A percentile compares a stretch with the other conserved stretches of the same genome.
Conservation (phyloP, 2,113 vertebrate genomes). For the Xyliphius kryptos region DNA sequence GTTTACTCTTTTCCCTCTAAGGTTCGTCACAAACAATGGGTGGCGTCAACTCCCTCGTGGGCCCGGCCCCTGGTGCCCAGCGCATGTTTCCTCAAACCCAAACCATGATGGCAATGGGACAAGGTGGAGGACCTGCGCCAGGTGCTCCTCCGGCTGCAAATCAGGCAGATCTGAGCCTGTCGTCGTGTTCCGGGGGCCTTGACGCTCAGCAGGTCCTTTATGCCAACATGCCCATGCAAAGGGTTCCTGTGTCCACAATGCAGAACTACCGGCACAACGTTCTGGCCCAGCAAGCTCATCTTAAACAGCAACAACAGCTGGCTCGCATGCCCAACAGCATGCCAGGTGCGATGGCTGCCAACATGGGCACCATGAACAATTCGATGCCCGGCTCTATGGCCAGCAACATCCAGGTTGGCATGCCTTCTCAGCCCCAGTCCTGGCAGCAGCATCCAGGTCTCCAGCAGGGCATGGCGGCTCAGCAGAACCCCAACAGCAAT, state of each 20-base stretch:
- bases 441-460: conserved; percentile 70
- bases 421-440: conserved; percentile 69
- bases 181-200: conserved; percentile 73
- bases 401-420: conserved; percentile 48
- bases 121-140: conserved; percentile 61
- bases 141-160: conserved; percentile 59
- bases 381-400: conserved; percentile 40
- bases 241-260: conserved; percentile 62
- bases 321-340: conserved; percentile 67
- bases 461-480: conserved; percentile 71
- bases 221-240: conserved; percentile 75
- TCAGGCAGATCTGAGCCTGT: conserved; percentile 74
- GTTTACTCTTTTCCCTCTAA: conserved; percentile 37
- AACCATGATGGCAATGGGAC: conserved; percentile 79
- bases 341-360: conserved; percentile 41
- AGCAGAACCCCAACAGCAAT: conserved; percentile 61
- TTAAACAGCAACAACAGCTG: conserved; percentile 79
- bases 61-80: conserved; percentile 69
- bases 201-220: conserved; percentile 74
- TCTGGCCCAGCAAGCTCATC: conserved; percentile 67
- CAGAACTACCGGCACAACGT: conserved; percentile 76
- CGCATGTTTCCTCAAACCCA: conserved; percentile 83
- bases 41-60: conserved; percentile 72
- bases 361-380: conserved; percentile 39
- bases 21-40: conserved; percentile 77